Percentiles rank a stretch among this genome's conserved stretches.
Conservation (phyloP, 2,113 vertebrate genomes). For the Emydura subglobosa region DNA sequence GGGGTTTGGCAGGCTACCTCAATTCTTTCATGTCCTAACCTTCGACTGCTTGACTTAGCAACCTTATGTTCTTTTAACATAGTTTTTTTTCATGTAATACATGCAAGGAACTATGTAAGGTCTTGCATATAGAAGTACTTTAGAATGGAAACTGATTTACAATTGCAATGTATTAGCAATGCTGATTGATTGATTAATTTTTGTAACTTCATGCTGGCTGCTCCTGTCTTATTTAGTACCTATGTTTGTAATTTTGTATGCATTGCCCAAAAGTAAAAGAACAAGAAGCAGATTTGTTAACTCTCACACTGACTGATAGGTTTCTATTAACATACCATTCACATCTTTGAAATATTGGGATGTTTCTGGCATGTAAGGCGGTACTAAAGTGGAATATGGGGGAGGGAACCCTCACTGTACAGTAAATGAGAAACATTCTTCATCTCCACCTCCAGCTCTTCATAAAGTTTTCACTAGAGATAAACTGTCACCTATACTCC, state of each 20-base stretch:
- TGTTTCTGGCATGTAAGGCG: not conserved
- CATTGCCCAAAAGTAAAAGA: too few species aligned
- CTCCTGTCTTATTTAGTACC: too few species aligned
- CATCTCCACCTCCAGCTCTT: not conserved
- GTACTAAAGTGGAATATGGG: not conserved
- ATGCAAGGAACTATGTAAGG: not conserved
- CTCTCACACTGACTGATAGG: not conserved
- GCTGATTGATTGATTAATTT: too few species aligned
- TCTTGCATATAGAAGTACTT: not conserved
- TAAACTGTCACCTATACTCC: not conserved
- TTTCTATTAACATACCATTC: not conserved
- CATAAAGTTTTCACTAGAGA: not conserved
- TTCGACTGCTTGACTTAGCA: not conserved
- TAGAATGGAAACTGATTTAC: not conserved
- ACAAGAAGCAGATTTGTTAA: not conserved
- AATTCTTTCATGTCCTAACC: not conserved
- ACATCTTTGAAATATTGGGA: not conserved
- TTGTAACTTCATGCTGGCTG: too few species aligned
- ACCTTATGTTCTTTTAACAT: rapidly evolving
- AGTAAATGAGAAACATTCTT: not conserved
- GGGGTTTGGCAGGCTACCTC: not conserved
- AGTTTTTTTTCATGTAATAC: not conserved
- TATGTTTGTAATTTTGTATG: too few species aligned
- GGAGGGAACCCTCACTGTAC: not conserved
- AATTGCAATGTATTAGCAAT: not conserved